phyloP scores from a whole-genome alignment of 2,888 invertebrate species.

The Nineta flava region DNA sequence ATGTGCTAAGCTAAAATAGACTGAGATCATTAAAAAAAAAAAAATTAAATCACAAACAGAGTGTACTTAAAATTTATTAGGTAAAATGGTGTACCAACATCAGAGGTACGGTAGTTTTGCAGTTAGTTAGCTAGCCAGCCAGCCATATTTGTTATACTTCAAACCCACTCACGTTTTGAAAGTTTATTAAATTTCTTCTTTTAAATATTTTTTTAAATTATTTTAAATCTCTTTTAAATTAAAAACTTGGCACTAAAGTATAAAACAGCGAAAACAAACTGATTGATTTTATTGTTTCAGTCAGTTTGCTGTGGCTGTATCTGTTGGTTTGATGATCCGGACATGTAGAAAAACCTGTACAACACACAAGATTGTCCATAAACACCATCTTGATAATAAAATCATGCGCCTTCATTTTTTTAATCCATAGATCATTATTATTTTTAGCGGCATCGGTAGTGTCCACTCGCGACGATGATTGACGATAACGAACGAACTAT shows the following conservation, averaged over 20 bases:
- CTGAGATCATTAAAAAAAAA: background rate
- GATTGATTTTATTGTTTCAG: background rate
- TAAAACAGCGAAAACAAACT: background rate
- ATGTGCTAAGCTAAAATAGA: background rate
- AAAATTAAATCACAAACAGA: background rate
- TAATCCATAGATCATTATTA: background rate
- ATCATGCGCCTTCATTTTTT: background rate
- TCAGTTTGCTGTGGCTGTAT: background rate
- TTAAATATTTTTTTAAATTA: background rate
- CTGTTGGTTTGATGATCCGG: too few relatives aligned
- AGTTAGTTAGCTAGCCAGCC: conserved; percentile 4
- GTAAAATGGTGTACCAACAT: background rate
- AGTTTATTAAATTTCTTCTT: background rate
- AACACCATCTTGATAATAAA: background rate
- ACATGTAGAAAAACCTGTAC: background rate
- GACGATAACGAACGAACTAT: too few relatives aligned
- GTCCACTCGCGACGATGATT: background rate
- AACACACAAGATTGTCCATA: background rate
- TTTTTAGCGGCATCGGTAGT: background rate
- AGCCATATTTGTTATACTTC: background rate
- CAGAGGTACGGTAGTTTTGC: too few relatives aligned
- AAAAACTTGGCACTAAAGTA: conserved; percentile 4
- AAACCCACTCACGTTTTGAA: conserved; percentile 4
- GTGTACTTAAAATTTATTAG: background rate
- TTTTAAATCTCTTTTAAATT: background rate